A percentile compares a stretch with the other conserved stretches of the same genome.
These are phyloP conservation scores for Platycheirus albimanus DNA, from an alignment of 2,888 invertebrate genomes.

Conservation along the genomic window DNA sequence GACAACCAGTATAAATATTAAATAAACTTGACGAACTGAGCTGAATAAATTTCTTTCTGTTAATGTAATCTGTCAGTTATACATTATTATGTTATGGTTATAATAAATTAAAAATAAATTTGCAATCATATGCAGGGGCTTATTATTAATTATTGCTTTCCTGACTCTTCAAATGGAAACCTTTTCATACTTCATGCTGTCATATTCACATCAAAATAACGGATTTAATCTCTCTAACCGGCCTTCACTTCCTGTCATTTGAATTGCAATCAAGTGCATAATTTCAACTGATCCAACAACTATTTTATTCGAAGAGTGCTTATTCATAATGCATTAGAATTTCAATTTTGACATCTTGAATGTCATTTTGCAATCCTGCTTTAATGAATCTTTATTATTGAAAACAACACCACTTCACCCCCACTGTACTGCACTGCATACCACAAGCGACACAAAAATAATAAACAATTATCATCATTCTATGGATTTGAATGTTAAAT, in stretches of 20 bases:
- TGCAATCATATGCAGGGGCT: background rate
- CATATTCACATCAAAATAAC: constrained; percentile 18
- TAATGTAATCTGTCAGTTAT: no score
- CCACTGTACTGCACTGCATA: background rate
- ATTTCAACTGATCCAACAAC: constrained; percentile 7
- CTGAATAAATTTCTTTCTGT: background rate
- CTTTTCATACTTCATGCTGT: background rate
- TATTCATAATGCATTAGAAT: constrained; percentile 17
- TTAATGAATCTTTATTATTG: constrained; percentile 22
- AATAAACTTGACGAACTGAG: no score
- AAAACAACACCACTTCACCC: background rate
- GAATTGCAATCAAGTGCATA: constrained; percentile 20
- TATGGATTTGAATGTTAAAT: constrained; percentile 45
- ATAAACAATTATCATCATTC: constrained; percentile 15
- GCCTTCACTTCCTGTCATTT: constrained; percentile 23
- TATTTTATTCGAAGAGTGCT: background rate
- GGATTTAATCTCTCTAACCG: constrained; percentile 23
- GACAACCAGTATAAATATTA: background rate
- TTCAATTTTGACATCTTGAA: constrained; percentile 19
- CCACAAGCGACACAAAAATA: no score
- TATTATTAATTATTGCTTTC: background rate
- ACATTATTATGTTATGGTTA: no score
- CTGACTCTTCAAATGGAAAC: background rate
- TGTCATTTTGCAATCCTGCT: constrained; percentile 6
- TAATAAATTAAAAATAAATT: background rate